Evolutionary conservation across 2,888 invertebrate species (phyloP), one percentile per base, ranked within the genome.

Genomic region (Melikaiella ostensackeni): DNA sequence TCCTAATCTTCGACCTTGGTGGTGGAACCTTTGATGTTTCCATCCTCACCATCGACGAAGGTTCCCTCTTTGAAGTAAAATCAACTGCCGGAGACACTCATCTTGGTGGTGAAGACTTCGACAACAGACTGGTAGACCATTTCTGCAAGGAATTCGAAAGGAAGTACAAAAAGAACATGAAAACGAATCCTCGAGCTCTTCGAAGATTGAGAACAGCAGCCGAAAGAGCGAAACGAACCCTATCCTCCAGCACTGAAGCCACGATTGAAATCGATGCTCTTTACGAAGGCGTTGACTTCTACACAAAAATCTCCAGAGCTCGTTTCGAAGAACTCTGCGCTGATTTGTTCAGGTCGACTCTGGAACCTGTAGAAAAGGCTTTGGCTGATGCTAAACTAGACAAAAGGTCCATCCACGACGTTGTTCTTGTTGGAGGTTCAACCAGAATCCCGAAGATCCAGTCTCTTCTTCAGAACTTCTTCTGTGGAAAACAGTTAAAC

Each of bases 1-100:
- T 95, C 2, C 89, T 94, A 16, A 95, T 95, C 82, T 95, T 95
- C 87, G 94, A 95, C 87, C 92, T 95, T 81, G 94, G 94, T 24
- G 93, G 93, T 27, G 93, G 75, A 89, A 96, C 96, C 16, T 96
- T 97, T 89, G 97, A 97, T 92, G 97, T 97, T 7, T 96, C 97
- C 66, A 94, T 97, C 81, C 92, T 97, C 74, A 95, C 95, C 62
- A 97, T 97, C 88, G 96, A 96, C 88, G 96, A 96, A 90, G 93
- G 96, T 1, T 93, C 93, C 1, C 88, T 94, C 21, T 96, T 96
- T 88, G 96, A 96, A 91, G 97, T 96, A 2, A 95, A 94, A 89
- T 93, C 97, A 0, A 97, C 96, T 5, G 96, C 96, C 46, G 96
- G 96, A 57, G 97, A 97, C 89, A 97, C 97, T 9, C 97, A 96